These are phyloP conservation scores for Campopleginae sp. DNA, from an alignment of 2,888 invertebrate species.

Conservation along the genomic window DNA sequence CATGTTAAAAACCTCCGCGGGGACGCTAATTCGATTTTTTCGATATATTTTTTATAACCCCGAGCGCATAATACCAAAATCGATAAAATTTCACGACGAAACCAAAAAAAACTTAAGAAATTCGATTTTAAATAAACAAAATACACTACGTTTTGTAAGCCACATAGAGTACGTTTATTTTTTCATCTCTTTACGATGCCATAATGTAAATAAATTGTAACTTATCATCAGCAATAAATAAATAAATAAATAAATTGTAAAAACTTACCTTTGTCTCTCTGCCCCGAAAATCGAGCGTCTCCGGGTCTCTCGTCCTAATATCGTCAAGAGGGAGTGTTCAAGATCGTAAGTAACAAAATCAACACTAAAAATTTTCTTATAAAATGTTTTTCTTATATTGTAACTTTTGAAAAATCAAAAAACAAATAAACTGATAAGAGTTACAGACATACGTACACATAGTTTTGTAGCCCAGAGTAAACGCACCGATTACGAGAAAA, in stretches of 20 bases:
- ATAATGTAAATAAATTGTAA: constrained; percentile 69
- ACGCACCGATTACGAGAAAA: not conserved
- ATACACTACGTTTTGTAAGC: constrained; percentile 58
- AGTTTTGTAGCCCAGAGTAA: constrained; percentile 75
- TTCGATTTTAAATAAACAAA: constrained; percentile 20
- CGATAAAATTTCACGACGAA: constrained; percentile 4
- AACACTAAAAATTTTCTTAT: constrained; percentile 74
- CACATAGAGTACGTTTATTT: constrained; percentile 66
- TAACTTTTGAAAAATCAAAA: constrained; percentile 79
- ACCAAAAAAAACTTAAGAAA: not conserved
- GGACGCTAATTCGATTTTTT: constrained; percentile 18
- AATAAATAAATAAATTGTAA: constrained; percentile 27
- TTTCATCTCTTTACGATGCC: constrained; percentile 64
- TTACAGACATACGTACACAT: constrained; percentile 80
- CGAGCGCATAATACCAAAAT: constrained; percentile 23
- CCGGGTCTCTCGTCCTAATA: not conserved
- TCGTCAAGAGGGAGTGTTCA: not conserved
- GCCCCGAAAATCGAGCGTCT: not conserved
- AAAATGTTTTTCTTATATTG: constrained; percentile 83
- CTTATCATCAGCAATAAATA: constrained; percentile 48
- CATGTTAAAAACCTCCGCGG: constrained; percentile 6
- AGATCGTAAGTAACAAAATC: not conserved
- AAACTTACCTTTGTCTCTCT: constrained; percentile 29
- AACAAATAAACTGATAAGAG: constrained; percentile 76
- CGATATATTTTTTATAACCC: constrained; percentile 12